A percentile compares a stretch with the other conserved stretches of the same genome.
Conservation (phyloP, 2,888 invertebrate genomes). For the Aphelenchoides bicaudatus region DNA sequence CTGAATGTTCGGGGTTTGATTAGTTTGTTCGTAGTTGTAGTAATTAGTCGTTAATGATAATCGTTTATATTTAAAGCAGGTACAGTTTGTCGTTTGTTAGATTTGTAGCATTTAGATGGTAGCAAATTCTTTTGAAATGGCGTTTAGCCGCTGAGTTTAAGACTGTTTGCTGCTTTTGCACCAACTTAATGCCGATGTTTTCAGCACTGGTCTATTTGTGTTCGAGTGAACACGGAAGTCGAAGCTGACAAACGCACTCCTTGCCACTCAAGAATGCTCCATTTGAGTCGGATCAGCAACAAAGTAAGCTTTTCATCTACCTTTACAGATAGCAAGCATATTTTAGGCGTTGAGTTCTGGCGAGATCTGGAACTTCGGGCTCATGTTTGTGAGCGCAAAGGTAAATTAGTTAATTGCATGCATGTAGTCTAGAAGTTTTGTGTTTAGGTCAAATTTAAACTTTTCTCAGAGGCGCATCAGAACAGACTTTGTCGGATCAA, state of each 20-base stretch:
- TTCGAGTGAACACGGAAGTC: constrained; percentile 1
- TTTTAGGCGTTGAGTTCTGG: background rate
- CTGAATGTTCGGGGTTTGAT: constrained; percentile 36
- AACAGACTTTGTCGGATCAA: constrained; percentile 4
- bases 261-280: background rate
- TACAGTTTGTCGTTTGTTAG: no score
- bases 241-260: constrained; percentile 1
- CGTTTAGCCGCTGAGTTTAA: no score
- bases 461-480: background rate
- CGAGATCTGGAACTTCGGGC: background rate
- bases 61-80: no score
- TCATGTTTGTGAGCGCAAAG: constrained; percentile 12
- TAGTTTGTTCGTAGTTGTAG: constrained; percentile 37
- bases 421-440: background rate
- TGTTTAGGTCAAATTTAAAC: background rate
- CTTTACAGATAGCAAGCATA: no score
- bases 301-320: no score
- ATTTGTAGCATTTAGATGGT: no score
- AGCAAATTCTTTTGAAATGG: no score
- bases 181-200: no score
- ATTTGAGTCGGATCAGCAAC: constrained; percentile 8
- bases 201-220: constrained; percentile 14
- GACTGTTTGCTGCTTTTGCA: no score
- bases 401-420: background rate
- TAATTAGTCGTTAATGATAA: no score